Conservation (phyloP, 2,113 vertebrate species). For the Raja brachyura region DNA sequence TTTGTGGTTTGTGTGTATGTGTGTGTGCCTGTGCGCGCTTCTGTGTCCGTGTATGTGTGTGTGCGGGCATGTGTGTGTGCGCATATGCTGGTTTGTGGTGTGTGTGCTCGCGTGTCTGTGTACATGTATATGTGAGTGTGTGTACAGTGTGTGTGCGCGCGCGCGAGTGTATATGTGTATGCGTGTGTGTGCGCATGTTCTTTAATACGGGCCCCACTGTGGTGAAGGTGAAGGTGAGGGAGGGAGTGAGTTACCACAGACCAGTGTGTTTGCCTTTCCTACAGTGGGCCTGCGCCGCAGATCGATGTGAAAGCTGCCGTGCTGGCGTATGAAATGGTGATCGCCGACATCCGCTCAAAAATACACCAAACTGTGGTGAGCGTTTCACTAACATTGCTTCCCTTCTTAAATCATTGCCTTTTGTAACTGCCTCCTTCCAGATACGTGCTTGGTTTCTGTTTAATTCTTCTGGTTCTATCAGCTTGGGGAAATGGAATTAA, state of each 20-base stretch:
- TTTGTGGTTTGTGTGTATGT: background rate
- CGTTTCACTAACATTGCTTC: background rate
- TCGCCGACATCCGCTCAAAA: conserved; percentile 15
- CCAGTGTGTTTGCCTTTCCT: background rate
- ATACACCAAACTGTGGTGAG: conserved; percentile 26
- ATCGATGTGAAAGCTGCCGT: conserved; percentile 10
- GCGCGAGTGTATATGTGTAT: background rate
- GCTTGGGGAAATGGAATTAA: background rate
- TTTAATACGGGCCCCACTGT: background rate
- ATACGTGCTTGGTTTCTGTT: background rate
- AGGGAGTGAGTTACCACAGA: background rate
- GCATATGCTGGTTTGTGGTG: no score
- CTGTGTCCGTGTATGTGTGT: no score
- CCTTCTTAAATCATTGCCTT: background rate
- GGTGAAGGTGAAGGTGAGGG: background rate
- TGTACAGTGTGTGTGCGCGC: no score
- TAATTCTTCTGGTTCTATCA: background rate
- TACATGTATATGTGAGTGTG: no score
- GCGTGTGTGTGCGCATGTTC: background rate
- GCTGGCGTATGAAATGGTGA: background rate
- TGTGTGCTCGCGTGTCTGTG: no score
- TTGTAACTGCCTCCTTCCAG: no score
- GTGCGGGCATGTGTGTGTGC: no score
- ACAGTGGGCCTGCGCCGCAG: background rate
- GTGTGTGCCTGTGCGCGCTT: background rate